Base-by-base conservation (phyloP, 2,888 invertebrate species). In the Agrochola litura region DNA sequence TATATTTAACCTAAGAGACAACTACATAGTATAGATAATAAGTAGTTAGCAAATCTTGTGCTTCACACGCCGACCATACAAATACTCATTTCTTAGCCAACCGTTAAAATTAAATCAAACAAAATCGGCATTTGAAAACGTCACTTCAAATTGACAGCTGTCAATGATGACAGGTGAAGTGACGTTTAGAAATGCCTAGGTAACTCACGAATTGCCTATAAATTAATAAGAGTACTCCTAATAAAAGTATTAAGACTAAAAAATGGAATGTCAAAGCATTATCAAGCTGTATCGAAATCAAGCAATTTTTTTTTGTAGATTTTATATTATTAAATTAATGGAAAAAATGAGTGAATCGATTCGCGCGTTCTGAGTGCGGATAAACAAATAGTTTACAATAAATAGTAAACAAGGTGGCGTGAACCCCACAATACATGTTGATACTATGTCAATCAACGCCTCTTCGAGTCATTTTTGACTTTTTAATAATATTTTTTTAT, bases 321-420 rank as follows among this genome's bases (percentile, higher is more conserved):
- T 88, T 90, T 89, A 86, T 88, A 82, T 84, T 79, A 81, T 87
- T 86, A 86, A 88, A 86, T 82, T 84, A 89, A 86, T 88, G 67
- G 79, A 84, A 89, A 86, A 86, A 88, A 81, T 83, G 86, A 88
- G 90, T 90, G 84, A 87, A 86, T 84, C 82, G 86, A 76, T 81
- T 88, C 87, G 89, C 89, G 86, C 89, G 78, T 87, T 81, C 81
- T 89, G 86, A 88, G 90, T 90, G 92, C 92, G 93, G 93, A 90
- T 93, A 93, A 94, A 94, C 90, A 89, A 94, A 93, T 89, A 92
- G 94, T 93, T 95, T 93, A 96, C 96, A 96, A 96, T 96, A 95
- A 95, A 95, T 94, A 94, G 95, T 96, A 92, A 92, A 91, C 91
- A 64, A 71, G 54, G 85, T 87, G 87, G 88, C 88, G 76, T 84